A percentile compares a stretch with the other conserved stretches of the same genome.
Evolutionary conservation across 1,140 invertebrate genomes (phyloP).

Genomic region (Drosophila pallidifrons): DNA sequence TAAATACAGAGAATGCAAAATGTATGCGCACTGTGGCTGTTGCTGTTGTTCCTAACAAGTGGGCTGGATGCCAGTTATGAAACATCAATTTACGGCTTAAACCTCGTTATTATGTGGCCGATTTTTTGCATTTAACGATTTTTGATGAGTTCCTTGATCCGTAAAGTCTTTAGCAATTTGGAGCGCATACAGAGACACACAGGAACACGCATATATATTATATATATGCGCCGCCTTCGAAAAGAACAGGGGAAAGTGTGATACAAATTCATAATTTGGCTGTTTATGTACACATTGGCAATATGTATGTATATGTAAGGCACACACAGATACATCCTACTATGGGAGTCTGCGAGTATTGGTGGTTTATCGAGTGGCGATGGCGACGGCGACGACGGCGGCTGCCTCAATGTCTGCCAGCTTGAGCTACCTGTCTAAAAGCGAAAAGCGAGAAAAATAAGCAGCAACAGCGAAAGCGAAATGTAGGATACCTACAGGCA

Average conservation of each 20-base stretch:
- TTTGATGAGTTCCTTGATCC: conserved; percentile 80
- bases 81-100: conserved; percentile 19
- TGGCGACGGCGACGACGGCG: conserved; percentile 4
- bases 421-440: conserved; percentile 54
- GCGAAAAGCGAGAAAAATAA: conserved; percentile 35
- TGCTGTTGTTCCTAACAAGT: conserved; percentile 24
- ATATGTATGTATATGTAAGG: conserved; percentile 43
- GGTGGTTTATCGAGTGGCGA: conserved; percentile 66
- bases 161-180: conserved; percentile 72
- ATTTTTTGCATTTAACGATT: conserved; percentile 80
- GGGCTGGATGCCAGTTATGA: conserved; percentile 16
- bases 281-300: conserved; percentile 66
- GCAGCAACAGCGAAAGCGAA: conserved; percentile 65
- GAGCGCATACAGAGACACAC: conserved; percentile 31
- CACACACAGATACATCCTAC: conserved; percentile 21
- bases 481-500: conserved; percentile 37
- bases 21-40: conserved; percentile 7
- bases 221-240: conserved; percentile 1
- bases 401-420: conserved; percentile 70
- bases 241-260: conserved; percentile 52
- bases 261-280: conserved; percentile 77
- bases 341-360: conserved; percentile 51
- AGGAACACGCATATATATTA: conserved; percentile 2
- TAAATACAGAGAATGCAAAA: neutral
- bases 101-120: conserved; percentile 44